Evolutionary conservation across 2,888 invertebrate species (phyloP).

Genomic region (Disparrhopalites patrizii): DNA sequence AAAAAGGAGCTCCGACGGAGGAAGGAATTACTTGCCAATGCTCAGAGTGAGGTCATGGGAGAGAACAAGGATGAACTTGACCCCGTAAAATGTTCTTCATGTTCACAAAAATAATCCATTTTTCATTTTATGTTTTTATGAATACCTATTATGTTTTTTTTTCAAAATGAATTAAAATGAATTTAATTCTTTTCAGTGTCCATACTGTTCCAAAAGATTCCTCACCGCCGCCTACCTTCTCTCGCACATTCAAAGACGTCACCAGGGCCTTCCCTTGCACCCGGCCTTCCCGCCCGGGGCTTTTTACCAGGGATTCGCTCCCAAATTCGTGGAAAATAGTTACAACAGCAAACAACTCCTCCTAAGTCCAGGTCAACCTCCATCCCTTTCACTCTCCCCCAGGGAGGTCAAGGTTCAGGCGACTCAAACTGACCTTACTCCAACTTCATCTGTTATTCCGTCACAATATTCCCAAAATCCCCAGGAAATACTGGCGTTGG

Average conservation of each 20-base stretch:
- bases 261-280: conserved; percentile 46
- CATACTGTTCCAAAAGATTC: conserved; percentile 44
- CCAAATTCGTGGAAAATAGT: conserved; percentile 14
- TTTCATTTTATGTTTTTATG: not conserved
- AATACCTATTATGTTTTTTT: not conserved
- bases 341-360: not conserved
- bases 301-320: not conserved
- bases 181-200: conserved; percentile 32
- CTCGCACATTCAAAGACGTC: conserved; percentile 44
- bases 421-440: not conserved
- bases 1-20: conserved; percentile 39
- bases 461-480: too few relatives aligned
- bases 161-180: not conserved
- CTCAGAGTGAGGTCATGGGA: conserved; percentile 36
- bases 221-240: conserved; percentile 33
- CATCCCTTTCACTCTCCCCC: not conserved
- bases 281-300: conserved; percentile 12
- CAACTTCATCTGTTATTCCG: too few relatives aligned
- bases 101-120: not conserved
- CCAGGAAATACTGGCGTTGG: too few relatives aligned
- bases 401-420: not conserved
- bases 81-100: conserved; percentile 26
- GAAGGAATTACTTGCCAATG: conserved; percentile 37
- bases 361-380: not conserved
- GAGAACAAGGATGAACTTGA: conserved; percentile 41